A percentile compares a stretch with the other conserved stretches of the same genome.
These are phyloP conservation scores for Tupiocoris notatus DNA, from an alignment of 2,888 invertebrate genomes.

Conservation along the genomic window DNA sequence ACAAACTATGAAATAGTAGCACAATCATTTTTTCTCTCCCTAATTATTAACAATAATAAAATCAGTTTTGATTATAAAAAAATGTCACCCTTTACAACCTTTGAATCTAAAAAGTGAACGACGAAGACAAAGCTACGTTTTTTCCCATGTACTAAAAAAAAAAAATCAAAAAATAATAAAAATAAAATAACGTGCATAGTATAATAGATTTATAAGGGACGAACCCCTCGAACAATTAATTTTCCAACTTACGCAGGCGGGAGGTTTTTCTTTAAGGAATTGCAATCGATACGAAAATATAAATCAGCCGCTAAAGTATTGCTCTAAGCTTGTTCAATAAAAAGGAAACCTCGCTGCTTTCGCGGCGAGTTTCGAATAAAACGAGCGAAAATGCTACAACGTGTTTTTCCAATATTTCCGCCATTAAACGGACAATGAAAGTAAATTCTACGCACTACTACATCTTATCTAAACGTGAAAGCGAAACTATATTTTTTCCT, in stretches of 20 bases:
- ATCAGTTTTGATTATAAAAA: not conserved
- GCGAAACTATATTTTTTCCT: not conserved
- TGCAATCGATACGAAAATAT: not conserved
- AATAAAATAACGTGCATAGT: too few species aligned
- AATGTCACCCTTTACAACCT: constrained; percentile 1
- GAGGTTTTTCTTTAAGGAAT: not conserved
- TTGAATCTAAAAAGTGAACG: not conserved
- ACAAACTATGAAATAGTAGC: constrained; percentile 42
- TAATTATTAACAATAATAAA: constrained; percentile 20
- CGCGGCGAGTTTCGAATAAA: not conserved
- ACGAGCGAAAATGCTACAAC: not conserved
- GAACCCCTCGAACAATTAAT: not conserved
- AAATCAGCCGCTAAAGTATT: not conserved
- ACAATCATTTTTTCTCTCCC: constrained; percentile 11
- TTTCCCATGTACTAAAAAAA: too few species aligned
- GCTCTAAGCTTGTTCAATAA: not conserved
- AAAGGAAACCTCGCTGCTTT: not conserved
- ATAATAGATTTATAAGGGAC: not conserved
- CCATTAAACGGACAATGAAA: not conserved
- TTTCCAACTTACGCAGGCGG: not conserved
- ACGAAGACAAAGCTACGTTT: not conserved
- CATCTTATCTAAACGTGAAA: not conserved
- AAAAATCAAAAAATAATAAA: too few species aligned
- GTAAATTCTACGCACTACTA: not conserved
- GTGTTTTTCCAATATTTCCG: not conserved